phyloP scores from a whole-genome alignment of 30 jellyfish, hydroid and myxozoan genomes.

The Aurelia aurita complex sp. Pacific region DNA sequence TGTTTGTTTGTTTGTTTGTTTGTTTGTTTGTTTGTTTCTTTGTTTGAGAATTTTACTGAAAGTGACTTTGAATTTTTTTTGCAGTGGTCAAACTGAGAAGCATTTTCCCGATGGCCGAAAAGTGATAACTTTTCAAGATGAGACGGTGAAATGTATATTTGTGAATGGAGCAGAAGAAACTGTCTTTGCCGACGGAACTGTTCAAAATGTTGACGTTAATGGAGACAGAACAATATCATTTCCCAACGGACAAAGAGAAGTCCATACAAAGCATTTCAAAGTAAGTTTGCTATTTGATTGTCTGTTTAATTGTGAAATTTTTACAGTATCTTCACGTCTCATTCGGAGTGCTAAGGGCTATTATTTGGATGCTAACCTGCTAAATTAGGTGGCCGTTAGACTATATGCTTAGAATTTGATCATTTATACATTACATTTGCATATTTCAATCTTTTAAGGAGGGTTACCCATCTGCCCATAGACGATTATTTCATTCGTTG shows the following conservation, averaged over 20 bases:
- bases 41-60: not conserved
- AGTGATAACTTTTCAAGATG: conserved; percentile 85
- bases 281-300: conserved; percentile 25
- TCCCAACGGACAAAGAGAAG: conserved; percentile 91
- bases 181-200: conserved; percentile 87
- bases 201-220: conserved; percentile 62
- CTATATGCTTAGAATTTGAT: too few relatives aligned
- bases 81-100: conserved; percentile 87
- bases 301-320: not conserved
- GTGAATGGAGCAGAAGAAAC: conserved; percentile 86
- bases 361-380: not conserved
- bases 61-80: not conserved
- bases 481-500: not conserved
- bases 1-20: too few relatives aligned
- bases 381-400: too few relatives aligned
- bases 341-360: not conserved
- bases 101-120: conserved; percentile 87
- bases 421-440: too few relatives aligned
- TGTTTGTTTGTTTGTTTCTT: too few relatives aligned
- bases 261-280: conserved; percentile 75
- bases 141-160: conserved; percentile 79
- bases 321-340: not conserved
- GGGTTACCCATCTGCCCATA: too few relatives aligned
- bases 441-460: too few relatives aligned
- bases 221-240: conserved; percentile 74